phyloP scores from a whole-genome alignment of 2,113 vertebrate species.

The Varanus komodoensis region DNA sequence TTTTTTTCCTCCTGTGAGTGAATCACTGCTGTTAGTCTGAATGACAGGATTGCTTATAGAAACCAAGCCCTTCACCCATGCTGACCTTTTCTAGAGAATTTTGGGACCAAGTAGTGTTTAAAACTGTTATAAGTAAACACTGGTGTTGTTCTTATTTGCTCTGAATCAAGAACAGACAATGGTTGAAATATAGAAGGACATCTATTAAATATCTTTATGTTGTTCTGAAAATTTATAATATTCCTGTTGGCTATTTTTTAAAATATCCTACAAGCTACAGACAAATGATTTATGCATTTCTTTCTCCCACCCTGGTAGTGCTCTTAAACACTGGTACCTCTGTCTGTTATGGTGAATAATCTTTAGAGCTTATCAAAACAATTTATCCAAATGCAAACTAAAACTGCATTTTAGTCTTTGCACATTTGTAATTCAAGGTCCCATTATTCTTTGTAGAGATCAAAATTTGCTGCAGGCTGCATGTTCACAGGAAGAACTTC shows the following conservation, averaged over 20 bases:
- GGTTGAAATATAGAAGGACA: conserved; percentile 3
- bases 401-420: background rate
- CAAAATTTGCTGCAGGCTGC: background rate
- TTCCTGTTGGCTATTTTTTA: background rate
- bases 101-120: conserved; percentile 68
- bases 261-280: conserved; percentile 22
- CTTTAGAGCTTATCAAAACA: background rate
- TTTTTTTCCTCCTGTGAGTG: conserved; percentile 73
- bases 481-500: background rate
- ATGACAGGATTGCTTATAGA: conserved; percentile 72
- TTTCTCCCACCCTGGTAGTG: background rate
- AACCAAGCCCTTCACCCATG: conserved; percentile 63
- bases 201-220: background rate
- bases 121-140: conserved; percentile 69
- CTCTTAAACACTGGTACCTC: background rate
- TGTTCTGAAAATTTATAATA: conserved; percentile 3
- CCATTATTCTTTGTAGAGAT: background rate
- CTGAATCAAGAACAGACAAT: conserved; percentile 49
- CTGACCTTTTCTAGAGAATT: conserved; percentile 69
- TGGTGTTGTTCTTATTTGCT: background rate
- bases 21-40: conserved; percentile 74
- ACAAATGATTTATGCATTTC: background rate
- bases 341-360: conserved; percentile 34
- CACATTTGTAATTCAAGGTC: background rate
- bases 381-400: background rate